A percentile compares a stretch with the other conserved stretches of the same genome.
Conservation (phyloP, 2,888 invertebrate species). For the Pomacea canaliculata region DNA sequence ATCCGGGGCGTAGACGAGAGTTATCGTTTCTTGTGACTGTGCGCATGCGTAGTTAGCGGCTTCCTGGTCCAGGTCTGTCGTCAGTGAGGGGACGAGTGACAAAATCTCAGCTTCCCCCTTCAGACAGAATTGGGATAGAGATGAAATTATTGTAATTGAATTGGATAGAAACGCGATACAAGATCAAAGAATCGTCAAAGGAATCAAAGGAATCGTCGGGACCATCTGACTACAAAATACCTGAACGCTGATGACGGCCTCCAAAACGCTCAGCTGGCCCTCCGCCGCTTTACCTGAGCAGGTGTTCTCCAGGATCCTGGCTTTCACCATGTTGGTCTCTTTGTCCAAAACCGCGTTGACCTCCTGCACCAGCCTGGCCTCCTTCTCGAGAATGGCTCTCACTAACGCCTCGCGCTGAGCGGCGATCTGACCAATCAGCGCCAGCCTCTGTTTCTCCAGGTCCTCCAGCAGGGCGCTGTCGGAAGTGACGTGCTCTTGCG, state of each 20-base stretch:
- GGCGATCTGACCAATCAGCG: conserved; percentile 11
- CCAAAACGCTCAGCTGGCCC: conserved; percentile 28
- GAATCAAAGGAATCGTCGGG: no score
- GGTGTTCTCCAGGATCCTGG: conserved; percentile 2
- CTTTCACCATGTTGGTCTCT: conserved; percentile 20
- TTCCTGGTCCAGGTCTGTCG: conserved; percentile 6
- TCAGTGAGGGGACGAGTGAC: conserved; percentile 17
- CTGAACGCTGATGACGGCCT: conserved; percentile 26
- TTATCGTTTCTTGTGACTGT: background rate
- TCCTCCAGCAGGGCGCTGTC: conserved; percentile 3
- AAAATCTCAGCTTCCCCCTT: conserved; percentile 29
- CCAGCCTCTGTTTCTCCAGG: conserved; percentile 21
- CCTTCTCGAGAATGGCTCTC: conserved; percentile 26
- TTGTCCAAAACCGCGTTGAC: conserved; percentile 15
- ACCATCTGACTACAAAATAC: background rate
- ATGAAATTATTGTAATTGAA: background rate
- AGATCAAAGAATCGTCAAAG: no score
- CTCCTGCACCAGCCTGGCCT: conserved; percentile 18
- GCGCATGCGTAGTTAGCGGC: background rate
- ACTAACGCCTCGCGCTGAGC: conserved; percentile 20
- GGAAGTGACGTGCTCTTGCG: conserved; percentile 6
- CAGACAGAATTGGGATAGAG: no score
- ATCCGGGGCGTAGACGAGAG: conserved; percentile 17
- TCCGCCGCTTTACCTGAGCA: background rate
- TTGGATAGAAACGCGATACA: background rate